Evolutionary conservation across 2,113 vertebrate genomes (phyloP), one percentile per base, ranked within the genome.

Genomic region (Archilochus colubris): DNA sequence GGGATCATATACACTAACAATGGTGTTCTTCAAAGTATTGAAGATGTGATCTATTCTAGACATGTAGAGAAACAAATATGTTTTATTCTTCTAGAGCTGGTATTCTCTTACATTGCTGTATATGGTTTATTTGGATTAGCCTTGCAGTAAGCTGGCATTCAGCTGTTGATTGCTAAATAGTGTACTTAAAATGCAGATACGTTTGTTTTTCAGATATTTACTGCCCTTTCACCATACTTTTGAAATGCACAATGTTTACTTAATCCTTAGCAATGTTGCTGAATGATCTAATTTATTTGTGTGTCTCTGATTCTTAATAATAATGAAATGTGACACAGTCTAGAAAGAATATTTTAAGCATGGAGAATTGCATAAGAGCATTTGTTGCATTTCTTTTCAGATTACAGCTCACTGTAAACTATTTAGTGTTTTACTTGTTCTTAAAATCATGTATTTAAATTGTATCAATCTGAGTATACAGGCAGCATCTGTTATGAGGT

Each of bases 201-300:
- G n/a, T 80, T 80, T 92, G 55, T 36, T 74, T 77, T 92, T 84
- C 58, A 88, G 51, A 36, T 44, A n/a, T 59, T 77, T 91, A 44
- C 94, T 81, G 73, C 40, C n/a, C 23, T 95, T 93, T 91, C 87
- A 82, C 70, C 40, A 23, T 93, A 24, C 44, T 93, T 84, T 25
- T 79, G 93, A 82, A 93, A 79, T 61, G 36, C 61, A 53, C 62
- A 50, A 0, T 91, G 61, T 93, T 96, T 89, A n/a, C 74, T 24
- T 15, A 87, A 7, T 87, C n/a, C 44, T 75, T 66, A 81, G 69
- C 61, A 61, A 21, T 75, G 62, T 40, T 94, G 61, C 51, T 78
- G 53, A 54, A 63, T 84, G 19, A 84, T 69, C 68, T 84, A 24
- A 67, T 82, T 79, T 87, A 78, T 83, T 89, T 21, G 57, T 44